A percentile compares a stretch with the other conserved stretches of the same genome.
Conservation (phyloP, 1,140 invertebrate species). For the Drosophila mauritiana region DNA sequence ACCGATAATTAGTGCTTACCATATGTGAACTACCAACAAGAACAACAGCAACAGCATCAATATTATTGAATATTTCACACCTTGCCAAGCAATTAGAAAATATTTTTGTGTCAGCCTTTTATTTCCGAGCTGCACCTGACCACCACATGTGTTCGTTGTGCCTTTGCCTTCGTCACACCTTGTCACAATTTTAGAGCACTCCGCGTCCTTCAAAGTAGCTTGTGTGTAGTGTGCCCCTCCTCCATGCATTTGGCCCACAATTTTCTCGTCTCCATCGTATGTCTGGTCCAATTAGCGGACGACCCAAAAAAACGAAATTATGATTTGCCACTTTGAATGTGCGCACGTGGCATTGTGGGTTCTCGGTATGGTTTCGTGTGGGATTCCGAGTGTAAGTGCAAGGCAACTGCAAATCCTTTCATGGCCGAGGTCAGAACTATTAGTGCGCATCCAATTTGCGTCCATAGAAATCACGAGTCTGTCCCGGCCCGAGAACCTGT, state of each 20-base stretch:
- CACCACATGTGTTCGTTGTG: not conserved
- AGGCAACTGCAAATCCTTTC: slow-evolving; percentile 73
- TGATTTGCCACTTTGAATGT: slow-evolving; percentile 60
- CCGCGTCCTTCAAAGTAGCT: slow-evolving; percentile 74
- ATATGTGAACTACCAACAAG: slow-evolving; percentile 39
- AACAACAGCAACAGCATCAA: slow-evolving; percentile 34
- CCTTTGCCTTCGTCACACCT: slow-evolving; percentile 61
- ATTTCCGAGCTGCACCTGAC: slow-evolving; percentile 33
- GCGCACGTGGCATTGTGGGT: slow-evolving; percentile 65
- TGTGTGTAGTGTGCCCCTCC: slow-evolving; percentile 1
- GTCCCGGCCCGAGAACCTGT: slow-evolving; percentile 49
- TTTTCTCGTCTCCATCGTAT: slow-evolving; percentile 16
- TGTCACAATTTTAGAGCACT: slow-evolving; percentile 63
- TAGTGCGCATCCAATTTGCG: slow-evolving; percentile 76
- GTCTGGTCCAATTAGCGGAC: slow-evolving; percentile 72
- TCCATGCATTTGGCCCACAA: not conserved
- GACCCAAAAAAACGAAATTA: slow-evolving; percentile 63
- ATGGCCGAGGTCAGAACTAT: slow-evolving; percentile 80
- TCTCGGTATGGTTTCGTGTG: slow-evolving; percentile 32
- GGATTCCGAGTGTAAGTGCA: slow-evolving; percentile 30
- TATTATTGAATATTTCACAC: slow-evolving; percentile 50
- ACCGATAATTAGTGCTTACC: not conserved
- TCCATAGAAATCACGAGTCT: slow-evolving; percentile 37
- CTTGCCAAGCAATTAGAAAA: slow-evolving; percentile 49
- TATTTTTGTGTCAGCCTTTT: slow-evolving; percentile 40